phyloP scores from a whole-genome alignment of 2,888 invertebrate species.

The Melolontha melolontha region DNA sequence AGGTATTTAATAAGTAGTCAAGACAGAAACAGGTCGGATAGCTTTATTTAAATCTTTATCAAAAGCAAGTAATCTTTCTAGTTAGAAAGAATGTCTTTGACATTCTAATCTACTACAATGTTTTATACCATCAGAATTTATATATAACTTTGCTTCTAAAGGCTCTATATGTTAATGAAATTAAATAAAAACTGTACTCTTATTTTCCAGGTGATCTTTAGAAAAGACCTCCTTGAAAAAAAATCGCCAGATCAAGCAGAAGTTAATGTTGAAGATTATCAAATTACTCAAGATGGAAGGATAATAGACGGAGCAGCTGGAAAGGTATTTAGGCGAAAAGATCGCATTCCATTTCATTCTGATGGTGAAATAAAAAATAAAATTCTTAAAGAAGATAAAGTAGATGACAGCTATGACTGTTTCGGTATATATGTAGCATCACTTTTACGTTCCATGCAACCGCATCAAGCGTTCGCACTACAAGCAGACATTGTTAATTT shows the following conservation, averaged over 20 bases:
- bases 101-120: too few species aligned
- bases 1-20: too few species aligned
- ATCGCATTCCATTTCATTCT: neutral
- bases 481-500: slow-evolving; percentile 26
- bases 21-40: too few species aligned
- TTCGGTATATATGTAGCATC: slow-evolving; percentile 22
- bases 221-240: neutral
- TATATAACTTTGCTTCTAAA: too few species aligned
- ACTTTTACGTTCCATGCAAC: slow-evolving; percentile 8
- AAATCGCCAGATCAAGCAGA: neutral
- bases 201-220: slow-evolving; percentile 16
- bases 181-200: too few species aligned
- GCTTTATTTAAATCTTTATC: too few species aligned
- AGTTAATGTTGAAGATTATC: slow-evolving; percentile 26
- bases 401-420: slow-evolving; percentile 17
- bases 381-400: neutral
- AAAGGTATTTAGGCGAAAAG: neutral
- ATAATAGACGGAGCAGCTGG: slow-evolving; percentile 12
- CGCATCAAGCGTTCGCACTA: neutral
- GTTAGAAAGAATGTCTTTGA: too few species aligned
- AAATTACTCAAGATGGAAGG: slow-evolving; percentile 12
- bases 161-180: too few species aligned
- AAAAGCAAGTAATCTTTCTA: too few species aligned
- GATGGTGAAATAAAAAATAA: neutral
- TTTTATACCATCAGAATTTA: too few species aligned